Evolutionary conservation across 2,888 invertebrate genomes (phyloP).

Genomic region (Cheilosia scutellata): DNA sequence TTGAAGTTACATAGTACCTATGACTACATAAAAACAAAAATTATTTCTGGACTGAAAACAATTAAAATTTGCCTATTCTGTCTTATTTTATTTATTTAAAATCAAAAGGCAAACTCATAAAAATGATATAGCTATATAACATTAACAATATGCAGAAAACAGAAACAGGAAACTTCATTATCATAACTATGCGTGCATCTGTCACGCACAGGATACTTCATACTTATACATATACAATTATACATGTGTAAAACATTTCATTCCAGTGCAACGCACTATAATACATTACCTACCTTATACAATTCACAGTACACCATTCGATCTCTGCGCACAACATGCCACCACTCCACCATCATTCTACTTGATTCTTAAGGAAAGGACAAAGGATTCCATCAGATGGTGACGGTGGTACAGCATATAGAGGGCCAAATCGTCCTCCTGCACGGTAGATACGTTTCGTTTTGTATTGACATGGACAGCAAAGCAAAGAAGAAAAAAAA

Average conservation of each 20-base stretch:
- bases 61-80: too few relatives aligned
- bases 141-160: slow-evolving; percentile 25
- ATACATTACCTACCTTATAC: background rate
- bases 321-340: slow-evolving; percentile 46
- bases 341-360: slow-evolving; percentile 64
- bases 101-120: too few relatives aligned
- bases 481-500: slow-evolving; percentile 32
- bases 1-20: too few relatives aligned
- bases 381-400: slow-evolving; percentile 70
- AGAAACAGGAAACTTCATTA: slow-evolving; percentile 57
- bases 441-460: slow-evolving; percentile 48
- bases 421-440: slow-evolving; percentile 46
- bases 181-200: slow-evolving; percentile 54
- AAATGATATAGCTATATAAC: too few relatives aligned
- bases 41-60: too few relatives aligned
- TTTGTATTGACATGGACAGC: slow-evolving; percentile 50
- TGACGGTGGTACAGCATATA: slow-evolving; percentile 35
- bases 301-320: background rate
- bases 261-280: slow-evolving; percentile 65
- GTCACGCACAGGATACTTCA: slow-evolving; percentile 58
- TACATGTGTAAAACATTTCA: background rate
- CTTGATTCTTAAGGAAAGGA: slow-evolving; percentile 67
- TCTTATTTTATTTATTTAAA: too few relatives aligned
- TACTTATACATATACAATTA: slow-evolving; percentile 32
- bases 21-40: too few relatives aligned